Conservation (phyloP, 2,888 invertebrate genomes). For the Nemapogon koenigi region DNA sequence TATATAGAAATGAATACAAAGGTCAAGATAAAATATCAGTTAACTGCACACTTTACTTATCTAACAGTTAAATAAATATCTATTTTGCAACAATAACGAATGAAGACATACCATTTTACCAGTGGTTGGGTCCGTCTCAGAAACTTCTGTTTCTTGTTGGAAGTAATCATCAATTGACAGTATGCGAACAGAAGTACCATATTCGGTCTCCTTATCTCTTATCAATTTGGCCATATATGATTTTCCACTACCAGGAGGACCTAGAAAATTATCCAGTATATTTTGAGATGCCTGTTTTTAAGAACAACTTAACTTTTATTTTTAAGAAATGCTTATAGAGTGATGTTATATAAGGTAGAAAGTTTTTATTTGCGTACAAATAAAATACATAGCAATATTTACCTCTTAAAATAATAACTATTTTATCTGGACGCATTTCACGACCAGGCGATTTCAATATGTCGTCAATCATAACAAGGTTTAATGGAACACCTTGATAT, state of each 20-base stretch:
- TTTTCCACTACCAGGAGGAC: slow-evolving; percentile 95
- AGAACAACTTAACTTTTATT: neutral
- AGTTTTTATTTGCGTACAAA: too few relatives aligned
- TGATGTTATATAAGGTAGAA: too few relatives aligned
- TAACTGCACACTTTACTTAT: neutral
- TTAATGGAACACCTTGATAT: slow-evolving; percentile 24
- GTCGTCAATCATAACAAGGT: slow-evolving; percentile 78
- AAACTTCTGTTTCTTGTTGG: slow-evolving; percentile 83
- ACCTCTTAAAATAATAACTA: slow-evolving; percentile 88
- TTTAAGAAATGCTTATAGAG: too few relatives aligned
- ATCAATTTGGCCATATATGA: slow-evolving; percentile 88
- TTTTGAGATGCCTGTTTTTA: neutral
- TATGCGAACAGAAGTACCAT: slow-evolving; percentile 89
- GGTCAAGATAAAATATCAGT: neutral
- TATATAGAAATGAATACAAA: slow-evolving; percentile 5
- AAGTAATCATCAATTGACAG: slow-evolving; percentile 96
- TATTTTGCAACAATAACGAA: neutral
- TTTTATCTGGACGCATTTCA: slow-evolving; percentile 76
- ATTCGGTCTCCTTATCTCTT: slow-evolving; percentile 81
- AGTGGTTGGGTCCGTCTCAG: slow-evolving; percentile 71
- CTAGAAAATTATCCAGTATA: slow-evolving; percentile 23
- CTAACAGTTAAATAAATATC: neutral
- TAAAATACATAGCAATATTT: too few relatives aligned
- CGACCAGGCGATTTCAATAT: slow-evolving; percentile 82
- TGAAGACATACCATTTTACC: slow-evolving; percentile 67